Base-by-base conservation (phyloP, 2,888 invertebrate species). In the Cephus rjabovi region DNA sequence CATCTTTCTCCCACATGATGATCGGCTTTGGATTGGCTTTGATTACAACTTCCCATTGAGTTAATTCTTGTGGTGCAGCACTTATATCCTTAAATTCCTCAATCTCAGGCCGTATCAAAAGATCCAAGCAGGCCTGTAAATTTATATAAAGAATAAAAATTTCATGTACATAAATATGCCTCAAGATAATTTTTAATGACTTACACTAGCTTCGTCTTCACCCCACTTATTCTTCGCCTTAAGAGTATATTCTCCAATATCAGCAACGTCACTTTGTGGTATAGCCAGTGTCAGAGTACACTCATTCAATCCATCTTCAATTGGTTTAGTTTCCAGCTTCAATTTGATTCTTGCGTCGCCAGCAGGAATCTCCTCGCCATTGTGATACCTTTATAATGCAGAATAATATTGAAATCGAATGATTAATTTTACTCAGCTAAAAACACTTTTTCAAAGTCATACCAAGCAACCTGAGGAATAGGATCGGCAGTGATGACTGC, bases 11-110 rank as follows among this genome's bases (percentile, higher is more conserved):
- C 98, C 98, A 99, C 85, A 96, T 94, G 1, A 99, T 95, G 83
- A 96, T 96, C 2, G 99, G 97, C 82, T 95, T 94, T 0, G 99
- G 99, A 91, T 97, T 97, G 34, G 98, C 98, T 85, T 95, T 95
- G 2, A 99, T 95, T 71, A 95, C 94, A 68, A 96, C 96, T 85
- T 96, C 95, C 90, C 99, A 95, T 81, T 95, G 94, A 34, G 96
- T 95, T 37, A 95, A 94, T 86, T 97, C 96, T 77, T 95, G 96
- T 1, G 97, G 97, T 79, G 95, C 94, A 1, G 95, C 95, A 34
- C 93, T 94, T 73, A 95, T 93, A 89, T 97, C 96, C 84, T 94
- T 94, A 74, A 97, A 93, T 0, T 95, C 95, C 79, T 95, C 94
- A 80, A 97, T 95, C 92, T 96, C 96, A 0, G 97, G 97, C 84